Conservation (phyloP, 2,888 invertebrate species). For the Lottia scabra region DNA sequence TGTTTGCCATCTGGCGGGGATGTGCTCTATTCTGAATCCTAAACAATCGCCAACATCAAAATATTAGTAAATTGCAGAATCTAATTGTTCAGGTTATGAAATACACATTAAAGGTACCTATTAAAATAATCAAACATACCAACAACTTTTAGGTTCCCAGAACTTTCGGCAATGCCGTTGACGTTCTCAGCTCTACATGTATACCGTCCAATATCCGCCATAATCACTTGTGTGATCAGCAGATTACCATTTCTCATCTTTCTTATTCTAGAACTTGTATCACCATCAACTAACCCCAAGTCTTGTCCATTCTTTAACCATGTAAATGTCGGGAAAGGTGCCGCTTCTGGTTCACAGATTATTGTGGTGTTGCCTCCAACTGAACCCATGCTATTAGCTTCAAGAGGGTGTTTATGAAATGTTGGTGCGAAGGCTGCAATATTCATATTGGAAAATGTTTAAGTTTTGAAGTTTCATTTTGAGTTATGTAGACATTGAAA, state of each 20-base stretch:
- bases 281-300: conserved; percentile 34
- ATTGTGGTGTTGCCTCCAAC: conserved; percentile 92
- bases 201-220: conserved; percentile 52
- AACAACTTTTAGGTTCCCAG: conserved; percentile 46
- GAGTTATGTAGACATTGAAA: too few relatives aligned
- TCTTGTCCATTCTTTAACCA: conserved; percentile 44
- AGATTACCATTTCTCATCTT: conserved; percentile 88
- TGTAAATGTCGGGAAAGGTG: conserved; percentile 78
- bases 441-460: too few relatives aligned
- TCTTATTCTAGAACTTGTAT: conserved; percentile 62
- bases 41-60: too few relatives aligned
- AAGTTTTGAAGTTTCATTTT: too few relatives aligned
- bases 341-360: conserved; percentile 92
- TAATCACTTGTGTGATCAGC: conserved; percentile 75
- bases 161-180: conserved; percentile 45
- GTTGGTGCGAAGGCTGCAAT: conserved; percentile 82
- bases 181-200: conserved; percentile 55
- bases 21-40: too few relatives aligned
- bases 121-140: conserved; percentile 38
- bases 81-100: neutral
- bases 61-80: too few relatives aligned
- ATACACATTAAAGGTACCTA: neutral
- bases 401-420: conserved; percentile 89
- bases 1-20: too few relatives aligned
- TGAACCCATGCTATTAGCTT: conserved; percentile 90